A percentile compares a stretch with the other conserved stretches of the same genome.
Conservation (phyloP, 2,797 vertebrate species). For the Ibycter americanus region DNA sequence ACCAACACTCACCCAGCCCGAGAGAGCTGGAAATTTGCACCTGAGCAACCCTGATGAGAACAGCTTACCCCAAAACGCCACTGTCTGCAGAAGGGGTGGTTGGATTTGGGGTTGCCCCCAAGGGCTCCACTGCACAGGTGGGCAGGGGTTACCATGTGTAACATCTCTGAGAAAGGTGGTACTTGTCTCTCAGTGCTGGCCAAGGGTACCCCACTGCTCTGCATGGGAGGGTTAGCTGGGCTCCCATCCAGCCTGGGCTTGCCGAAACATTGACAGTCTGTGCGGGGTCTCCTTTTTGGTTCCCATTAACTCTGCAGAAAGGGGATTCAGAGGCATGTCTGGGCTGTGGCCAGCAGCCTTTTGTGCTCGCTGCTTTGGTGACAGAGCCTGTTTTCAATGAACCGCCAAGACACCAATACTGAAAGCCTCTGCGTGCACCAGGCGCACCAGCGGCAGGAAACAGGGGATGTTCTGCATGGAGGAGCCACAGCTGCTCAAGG, state of each 20-base stretch:
- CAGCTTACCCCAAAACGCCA: background rate
- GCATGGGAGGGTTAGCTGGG: background rate
- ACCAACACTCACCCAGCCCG: background rate
- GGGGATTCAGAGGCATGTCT: background rate
- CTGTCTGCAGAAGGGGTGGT: background rate
- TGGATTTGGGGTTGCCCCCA: background rate
- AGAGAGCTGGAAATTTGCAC: background rate
- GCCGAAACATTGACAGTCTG: background rate
- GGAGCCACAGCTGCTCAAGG: background rate
- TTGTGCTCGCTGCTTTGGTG: background rate
- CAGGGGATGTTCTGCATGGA: background rate
- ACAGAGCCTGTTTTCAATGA: background rate
- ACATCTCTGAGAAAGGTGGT: background rate
- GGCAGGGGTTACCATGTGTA: fast-evolving
- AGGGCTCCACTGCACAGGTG: background rate
- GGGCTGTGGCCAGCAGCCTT: slow-evolving; percentile 8
- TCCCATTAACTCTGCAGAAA: background rate
- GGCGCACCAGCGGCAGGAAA: background rate
- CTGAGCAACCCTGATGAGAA: background rate
- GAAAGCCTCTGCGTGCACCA: background rate
- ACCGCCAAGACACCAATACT: background rate
- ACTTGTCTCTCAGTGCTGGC: background rate
- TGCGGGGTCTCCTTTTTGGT: background rate
- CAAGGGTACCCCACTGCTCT: background rate
- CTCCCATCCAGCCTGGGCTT: background rate